Evolutionary conservation across 2,113 vertebrate species (phyloP).

Genomic region (Ceyx melanurus): DNA sequence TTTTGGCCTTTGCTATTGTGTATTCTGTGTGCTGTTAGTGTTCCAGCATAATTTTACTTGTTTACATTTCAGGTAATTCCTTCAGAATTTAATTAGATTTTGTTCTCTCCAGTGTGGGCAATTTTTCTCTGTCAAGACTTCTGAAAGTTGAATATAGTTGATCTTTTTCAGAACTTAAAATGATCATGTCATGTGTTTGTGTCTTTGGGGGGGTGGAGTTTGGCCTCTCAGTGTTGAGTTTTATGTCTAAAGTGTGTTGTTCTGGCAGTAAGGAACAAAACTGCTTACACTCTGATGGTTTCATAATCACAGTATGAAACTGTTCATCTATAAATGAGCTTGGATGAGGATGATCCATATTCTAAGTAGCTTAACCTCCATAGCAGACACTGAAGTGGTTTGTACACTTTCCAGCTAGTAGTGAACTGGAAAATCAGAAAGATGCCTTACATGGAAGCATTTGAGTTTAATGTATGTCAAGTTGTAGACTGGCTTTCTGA

Average conservation of each 20-base stretch:
- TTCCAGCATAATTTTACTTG: slow-evolving; percentile 9
- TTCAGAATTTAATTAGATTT: not conserved
- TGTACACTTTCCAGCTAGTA: slow-evolving; percentile 22
- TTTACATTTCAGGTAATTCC: slow-evolving; percentile 29
- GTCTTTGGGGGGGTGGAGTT: not conserved
- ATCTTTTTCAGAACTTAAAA: not conserved
- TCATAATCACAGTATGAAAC: slow-evolving; percentile 44
- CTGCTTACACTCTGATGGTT: slow-evolving; percentile 36
- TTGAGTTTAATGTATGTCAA: not conserved
- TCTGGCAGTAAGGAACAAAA: slow-evolving; percentile 21
- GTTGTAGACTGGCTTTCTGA: not conserved
- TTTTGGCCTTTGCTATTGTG: slow-evolving; percentile 22
- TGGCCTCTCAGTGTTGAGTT: not conserved
- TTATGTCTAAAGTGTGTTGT: not conserved
- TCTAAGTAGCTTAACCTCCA: slow-evolving; percentile 57
- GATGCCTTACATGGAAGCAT: rapidly evolving
- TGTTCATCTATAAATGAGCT: slow-evolving; percentile 59
- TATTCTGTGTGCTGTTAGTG: slow-evolving; percentile 28
- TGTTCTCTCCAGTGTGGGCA: not conserved
- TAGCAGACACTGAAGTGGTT: not conserved
- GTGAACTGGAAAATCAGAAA: not conserved
- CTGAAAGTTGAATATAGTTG: not conserved
- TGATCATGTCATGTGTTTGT: not conserved
- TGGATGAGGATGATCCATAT: slow-evolving; percentile 60
- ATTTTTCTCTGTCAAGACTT: not conserved